Conservation (phyloP, 1,140 invertebrate genomes). For the Drosophila tsacasi region DNA sequence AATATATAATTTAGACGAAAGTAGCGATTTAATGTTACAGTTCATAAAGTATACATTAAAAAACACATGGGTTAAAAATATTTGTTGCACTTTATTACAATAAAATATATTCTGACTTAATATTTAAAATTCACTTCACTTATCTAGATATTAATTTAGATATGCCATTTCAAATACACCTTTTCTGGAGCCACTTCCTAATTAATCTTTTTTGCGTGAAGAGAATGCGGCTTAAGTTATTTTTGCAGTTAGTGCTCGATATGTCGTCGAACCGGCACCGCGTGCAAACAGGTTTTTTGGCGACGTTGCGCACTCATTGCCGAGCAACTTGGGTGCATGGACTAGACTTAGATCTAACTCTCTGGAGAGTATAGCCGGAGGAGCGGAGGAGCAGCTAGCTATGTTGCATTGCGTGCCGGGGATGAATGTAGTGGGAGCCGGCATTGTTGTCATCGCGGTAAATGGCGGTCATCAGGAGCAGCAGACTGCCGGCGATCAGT, state of each 20-base stretch:
- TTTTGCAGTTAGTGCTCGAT: slow-evolving; percentile 16
- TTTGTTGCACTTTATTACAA: not conserved
- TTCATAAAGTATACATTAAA: not conserved
- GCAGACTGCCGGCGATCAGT: slow-evolving; percentile 37
- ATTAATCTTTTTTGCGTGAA: not conserved
- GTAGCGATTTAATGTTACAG: too few relatives aligned
- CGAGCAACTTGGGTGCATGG: not conserved
- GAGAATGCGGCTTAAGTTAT: slow-evolving; percentile 4
- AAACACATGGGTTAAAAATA: not conserved
- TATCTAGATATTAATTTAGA: too few relatives aligned
- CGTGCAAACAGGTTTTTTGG: slow-evolving; percentile 25
- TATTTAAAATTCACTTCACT: not conserved
- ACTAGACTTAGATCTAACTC: slow-evolving; percentile 12
- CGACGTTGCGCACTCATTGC: slow-evolving; percentile 1
- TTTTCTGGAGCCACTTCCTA: not conserved
- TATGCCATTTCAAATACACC: not conserved
- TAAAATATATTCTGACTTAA: not conserved
- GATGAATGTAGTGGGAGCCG: slow-evolving; percentile 65
- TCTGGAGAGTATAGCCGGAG: not conserved
- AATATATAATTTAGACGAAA: not conserved
- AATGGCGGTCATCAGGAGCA: slow-evolving; percentile 62
- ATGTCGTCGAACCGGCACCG: slow-evolving; percentile 23
- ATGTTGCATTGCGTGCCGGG: slow-evolving; percentile 55
- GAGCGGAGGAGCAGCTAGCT: not conserved
- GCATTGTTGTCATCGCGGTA: slow-evolving; percentile 48